phyloP scores from a whole-genome alignment of 2,113 vertebrate species.

The Pycnonotus jocosus region DNA sequence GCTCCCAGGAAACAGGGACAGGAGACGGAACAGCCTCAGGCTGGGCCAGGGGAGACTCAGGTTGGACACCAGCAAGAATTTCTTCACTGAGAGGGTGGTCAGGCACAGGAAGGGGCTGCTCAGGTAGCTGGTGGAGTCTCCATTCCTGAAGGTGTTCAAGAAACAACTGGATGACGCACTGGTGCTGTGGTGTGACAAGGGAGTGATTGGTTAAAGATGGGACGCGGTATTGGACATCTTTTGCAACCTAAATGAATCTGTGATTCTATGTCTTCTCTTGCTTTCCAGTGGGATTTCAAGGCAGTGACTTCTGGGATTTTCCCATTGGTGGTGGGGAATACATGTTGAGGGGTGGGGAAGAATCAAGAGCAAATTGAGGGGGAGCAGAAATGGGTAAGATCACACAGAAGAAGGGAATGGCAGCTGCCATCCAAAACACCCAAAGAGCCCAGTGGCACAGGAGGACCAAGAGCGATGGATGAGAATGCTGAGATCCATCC shows the following conservation, averaged over 20 bases:
- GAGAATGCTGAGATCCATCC: neutral
- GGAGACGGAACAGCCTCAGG: accelerated
- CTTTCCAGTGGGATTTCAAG: neutral
- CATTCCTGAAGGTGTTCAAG: neutral
- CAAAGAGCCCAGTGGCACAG: neutral
- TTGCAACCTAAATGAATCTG: neutral
- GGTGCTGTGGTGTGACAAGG: neutral
- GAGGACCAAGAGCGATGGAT: neutral
- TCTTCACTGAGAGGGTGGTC: neutral
- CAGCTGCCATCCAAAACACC: neutral
- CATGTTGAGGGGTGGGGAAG: accelerated
- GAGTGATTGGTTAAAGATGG: neutral
- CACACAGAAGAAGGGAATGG: neutral
- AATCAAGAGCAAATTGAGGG: neutral
- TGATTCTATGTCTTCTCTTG: neutral
- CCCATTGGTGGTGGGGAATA: accelerated
- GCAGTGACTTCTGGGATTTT: neutral
- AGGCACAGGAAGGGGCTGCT: neutral
- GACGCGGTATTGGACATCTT: neutral
- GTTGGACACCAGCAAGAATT: accelerated
- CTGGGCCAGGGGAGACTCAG: accelerated
- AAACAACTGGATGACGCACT: neutral
- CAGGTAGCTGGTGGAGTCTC: neutral
- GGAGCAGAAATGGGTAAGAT: neutral
- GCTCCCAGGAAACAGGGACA: neutral